phyloP scores from a whole-genome alignment of 2,888 invertebrate genomes.

The Andrena minutula region DNA sequence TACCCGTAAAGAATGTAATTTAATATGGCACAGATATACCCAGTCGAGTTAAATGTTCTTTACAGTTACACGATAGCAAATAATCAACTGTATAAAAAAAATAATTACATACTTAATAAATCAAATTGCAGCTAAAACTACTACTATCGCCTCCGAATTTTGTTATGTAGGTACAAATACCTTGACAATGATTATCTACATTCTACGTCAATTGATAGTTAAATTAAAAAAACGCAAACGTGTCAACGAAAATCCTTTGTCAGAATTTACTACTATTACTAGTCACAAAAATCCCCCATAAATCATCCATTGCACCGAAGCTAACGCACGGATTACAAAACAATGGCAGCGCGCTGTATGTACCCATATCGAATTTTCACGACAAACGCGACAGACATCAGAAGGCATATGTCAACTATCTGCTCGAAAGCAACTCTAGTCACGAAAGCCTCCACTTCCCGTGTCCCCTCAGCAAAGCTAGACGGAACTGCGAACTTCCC shows the following conservation, averaged over 20 bases:
- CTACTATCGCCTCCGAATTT: no score
- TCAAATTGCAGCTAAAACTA: no score
- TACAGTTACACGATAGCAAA: background rate
- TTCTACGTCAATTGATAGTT: no score
- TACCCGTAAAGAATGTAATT: no score
- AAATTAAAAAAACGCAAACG: background rate
- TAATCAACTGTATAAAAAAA: no score
- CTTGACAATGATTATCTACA: no score
- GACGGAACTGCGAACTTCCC: conserved; percentile 4
- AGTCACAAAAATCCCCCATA: background rate
- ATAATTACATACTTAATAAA: no score
- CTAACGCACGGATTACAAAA: conserved; percentile 59
- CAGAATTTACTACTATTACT: background rate
- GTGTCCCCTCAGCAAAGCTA: background rate
- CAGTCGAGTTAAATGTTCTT: background rate
- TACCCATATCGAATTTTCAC: conserved; percentile 10
- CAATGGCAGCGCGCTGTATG: background rate
- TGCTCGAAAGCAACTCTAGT: conserved; percentile 65
- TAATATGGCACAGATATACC: no score
- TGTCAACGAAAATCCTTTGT: background rate
- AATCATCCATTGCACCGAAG: background rate
- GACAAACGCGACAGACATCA: conserved; percentile 71
- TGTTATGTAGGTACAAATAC: no score
- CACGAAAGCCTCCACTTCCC: background rate
- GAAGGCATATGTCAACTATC: conserved; percentile 73